Base-by-base conservation (phyloP, 1,140 invertebrate species). In the Metaphire vulgaris region DNA sequence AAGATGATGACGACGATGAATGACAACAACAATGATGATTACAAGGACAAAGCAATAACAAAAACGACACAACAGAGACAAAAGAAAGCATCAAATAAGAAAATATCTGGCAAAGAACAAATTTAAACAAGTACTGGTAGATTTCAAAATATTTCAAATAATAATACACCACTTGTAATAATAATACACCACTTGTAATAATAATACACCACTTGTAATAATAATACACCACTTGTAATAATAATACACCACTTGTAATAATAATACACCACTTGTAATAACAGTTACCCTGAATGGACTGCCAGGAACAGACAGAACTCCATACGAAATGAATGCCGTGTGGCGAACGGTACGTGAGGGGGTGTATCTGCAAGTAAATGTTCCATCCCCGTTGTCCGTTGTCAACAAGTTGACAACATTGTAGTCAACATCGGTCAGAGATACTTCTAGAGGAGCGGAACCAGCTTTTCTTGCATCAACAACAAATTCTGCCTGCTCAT, bases 261-360 rank as follows among this genome's bases (percentile, higher is more conserved):
- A n/a, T n/a, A n/a, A n/a, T n/a, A n/a, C n/a, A n/a, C n/a, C n/a
- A n/a, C n/a, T n/a, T n/a, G n/a, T n/a, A n/a, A n/a, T n/a, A n/a
- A 56, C 6, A 56, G 82, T 83, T 80, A 89, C 90, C 79, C 92
- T 89, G 83, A 92, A 94, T 0, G 94, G 94, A 70, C 92, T 94
- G 78, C 93, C 91, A 74, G 91, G 91, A 0, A 93, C 90, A 0
- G 92, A 91, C 0, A 95, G 92, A 6, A 91, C 91, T 32, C 93
- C 93, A 83, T 92, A 95, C 78, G 92, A 92, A 0, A 95, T 92
- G 80, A 83, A 82, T 16, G 95, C 89, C 28, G 91, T 92, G 80
- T 95, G 93, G 79, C 92, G 91, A 26, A 90, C 90, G 2, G 2
- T 31, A 6, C n/a, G 67, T 69, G n/a, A 12, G 6, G 67, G 67